Percentiles rank a stretch among this genome's conserved stretches.
Evolutionary conservation across 2,888 invertebrate genomes (phyloP).

Genomic region (Callinectes sapidus): DNA sequence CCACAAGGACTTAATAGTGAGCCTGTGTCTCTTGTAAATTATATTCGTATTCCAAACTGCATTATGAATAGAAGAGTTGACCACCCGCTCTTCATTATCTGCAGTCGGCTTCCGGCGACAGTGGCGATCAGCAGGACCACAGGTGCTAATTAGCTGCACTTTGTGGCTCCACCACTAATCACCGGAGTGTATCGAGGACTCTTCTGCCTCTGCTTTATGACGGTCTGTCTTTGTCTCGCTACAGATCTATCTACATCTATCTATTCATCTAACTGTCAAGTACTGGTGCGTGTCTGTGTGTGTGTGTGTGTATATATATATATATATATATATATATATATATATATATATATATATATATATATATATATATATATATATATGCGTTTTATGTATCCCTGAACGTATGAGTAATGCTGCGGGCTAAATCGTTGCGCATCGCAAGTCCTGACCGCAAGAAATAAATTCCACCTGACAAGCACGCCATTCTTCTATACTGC

Average conservation of each 20-base stretch:
- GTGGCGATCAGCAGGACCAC: not conserved
- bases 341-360: constrained; percentile 27
- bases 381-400: not conserved
- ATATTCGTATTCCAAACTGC: not conserved
- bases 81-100: not conserved
- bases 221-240: not conserved
- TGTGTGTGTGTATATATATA: constrained; percentile 10
- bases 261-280: not conserved
- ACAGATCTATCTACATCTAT: not conserved
- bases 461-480: constrained; percentile 24
- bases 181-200: not conserved
- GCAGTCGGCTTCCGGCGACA: not conserved
- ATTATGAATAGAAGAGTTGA: not conserved
- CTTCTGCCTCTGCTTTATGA: not conserved
- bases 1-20: not conserved
- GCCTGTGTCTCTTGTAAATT: not conserved
- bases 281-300: not conserved
- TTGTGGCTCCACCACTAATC: not conserved
- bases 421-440: not conserved
- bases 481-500: constrained; percentile 23
- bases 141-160: constrained; percentile 18
- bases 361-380: constrained; percentile 11
- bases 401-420: not conserved
- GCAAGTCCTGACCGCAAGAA: not conserved
- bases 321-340: constrained; percentile 33